Conservation (phyloP, 2,113 vertebrate species). For the Ramphastos sulfuratus region DNA sequence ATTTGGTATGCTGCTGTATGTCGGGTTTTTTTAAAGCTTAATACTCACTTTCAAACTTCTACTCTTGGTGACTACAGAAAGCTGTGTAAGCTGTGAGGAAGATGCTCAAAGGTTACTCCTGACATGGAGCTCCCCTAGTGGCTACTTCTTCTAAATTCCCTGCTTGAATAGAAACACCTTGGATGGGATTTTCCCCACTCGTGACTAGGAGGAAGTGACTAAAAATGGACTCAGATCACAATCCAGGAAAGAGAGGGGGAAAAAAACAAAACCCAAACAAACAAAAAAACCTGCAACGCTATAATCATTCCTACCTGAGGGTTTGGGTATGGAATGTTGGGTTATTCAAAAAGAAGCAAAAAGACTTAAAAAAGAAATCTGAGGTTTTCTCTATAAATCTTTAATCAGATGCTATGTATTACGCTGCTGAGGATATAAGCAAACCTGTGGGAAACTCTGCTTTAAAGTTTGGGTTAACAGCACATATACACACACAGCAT, state of each 20-base stretch:
- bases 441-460: neutral
- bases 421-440: neutral
- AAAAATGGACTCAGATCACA: neutral
- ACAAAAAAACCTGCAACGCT: too few relatives aligned
- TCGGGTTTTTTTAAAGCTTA: neutral
- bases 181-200: neutral
- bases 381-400: neutral
- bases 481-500: neutral
- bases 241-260: neutral
- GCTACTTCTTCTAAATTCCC: neutral
- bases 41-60: neutral
- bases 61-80: neutral
- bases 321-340: neutral
- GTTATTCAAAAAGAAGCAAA: neutral
- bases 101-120: slow-evolving; percentile 20
- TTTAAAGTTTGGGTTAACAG: neutral
- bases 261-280: neutral
- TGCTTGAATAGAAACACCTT: neutral
- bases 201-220: neutral
- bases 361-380: neutral
- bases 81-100: neutral
- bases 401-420: neutral
- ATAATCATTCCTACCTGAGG: neutral
- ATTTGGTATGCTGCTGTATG: neutral
- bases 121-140: slow-evolving; percentile 47